Conservation (phyloP, 2,888 invertebrate genomes). For the Therioaphis trifolii region DNA sequence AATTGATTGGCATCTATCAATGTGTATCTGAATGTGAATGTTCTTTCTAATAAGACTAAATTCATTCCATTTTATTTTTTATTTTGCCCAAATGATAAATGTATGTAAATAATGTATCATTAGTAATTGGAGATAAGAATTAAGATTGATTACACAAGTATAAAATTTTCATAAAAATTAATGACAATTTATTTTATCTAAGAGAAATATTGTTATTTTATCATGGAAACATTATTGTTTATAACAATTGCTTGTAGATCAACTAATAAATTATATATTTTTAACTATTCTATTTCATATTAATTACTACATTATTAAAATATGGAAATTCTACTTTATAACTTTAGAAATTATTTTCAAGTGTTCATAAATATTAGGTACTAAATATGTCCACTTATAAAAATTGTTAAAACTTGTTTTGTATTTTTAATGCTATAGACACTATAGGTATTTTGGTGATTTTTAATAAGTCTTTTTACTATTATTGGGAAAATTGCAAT, state of each 20-base stretch:
- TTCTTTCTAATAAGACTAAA: constrained; percentile 44
- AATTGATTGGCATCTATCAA: background rate
- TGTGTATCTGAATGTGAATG: constrained; percentile 13
- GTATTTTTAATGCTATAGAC: background rate
- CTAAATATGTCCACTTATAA: background rate
- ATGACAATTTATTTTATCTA: background rate
- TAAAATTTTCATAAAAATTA: background rate
- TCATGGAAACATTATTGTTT: background rate
- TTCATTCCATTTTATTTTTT: constrained; percentile 23
- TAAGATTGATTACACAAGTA: background rate
- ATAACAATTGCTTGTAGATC: constrained; percentile 4
- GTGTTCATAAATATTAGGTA: constrained; percentile 1
- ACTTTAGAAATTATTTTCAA: background rate
- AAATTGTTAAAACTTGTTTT: constrained; percentile 32
- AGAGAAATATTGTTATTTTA: background rate
- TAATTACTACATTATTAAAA: background rate
- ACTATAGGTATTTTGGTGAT: constrained; percentile 1
- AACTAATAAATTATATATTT: constrained; percentile 18
- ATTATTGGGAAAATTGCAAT: constrained; percentile 34
- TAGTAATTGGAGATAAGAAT: background rate
- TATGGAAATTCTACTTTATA: constrained; percentile 11
- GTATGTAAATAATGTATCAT: background rate
- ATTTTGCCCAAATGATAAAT: constrained; percentile 7
- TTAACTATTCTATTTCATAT: background rate
- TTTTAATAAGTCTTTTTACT: constrained; percentile 2